Conservation (phyloP, 2,797 vertebrate genomes). For the Xiphophorus birchmanni region DNA sequence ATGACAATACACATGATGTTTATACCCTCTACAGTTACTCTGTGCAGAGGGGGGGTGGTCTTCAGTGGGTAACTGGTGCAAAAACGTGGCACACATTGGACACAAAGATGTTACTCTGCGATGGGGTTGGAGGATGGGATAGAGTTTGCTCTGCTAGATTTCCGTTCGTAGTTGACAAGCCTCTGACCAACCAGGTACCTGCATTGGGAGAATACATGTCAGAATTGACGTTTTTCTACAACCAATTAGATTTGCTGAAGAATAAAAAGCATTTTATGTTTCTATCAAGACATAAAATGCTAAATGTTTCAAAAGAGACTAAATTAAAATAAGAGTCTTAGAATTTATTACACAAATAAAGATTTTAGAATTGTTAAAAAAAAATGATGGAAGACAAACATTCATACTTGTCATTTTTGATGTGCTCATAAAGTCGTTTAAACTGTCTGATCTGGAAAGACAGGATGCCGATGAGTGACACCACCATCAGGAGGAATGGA, state of each 20-base stretch:
- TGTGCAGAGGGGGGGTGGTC: constrained; percentile 51
- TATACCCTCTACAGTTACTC: not conserved
- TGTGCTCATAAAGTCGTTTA: constrained; percentile 99
- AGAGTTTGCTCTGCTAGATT: constrained; percentile 87
- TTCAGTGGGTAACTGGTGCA: constrained; percentile 50
- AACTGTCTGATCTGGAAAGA: constrained; percentile 99
- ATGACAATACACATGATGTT: constrained; percentile 64
- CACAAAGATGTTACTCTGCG: constrained; percentile 82
- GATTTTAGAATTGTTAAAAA: not conserved
- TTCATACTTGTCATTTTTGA: constrained; percentile 99
- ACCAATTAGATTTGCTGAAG: not conserved
- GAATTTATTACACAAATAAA: not conserved
- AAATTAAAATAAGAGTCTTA: not conserved
- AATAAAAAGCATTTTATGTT: not conserved
- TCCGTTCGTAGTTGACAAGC: constrained; percentile 97
- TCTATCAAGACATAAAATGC: not conserved
- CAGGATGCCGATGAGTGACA: constrained; percentile 93
- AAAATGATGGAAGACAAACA: not conserved
- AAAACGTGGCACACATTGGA: constrained; percentile 39
- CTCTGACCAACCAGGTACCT: constrained; percentile 98
- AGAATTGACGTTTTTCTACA: not conserved
- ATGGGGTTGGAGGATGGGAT: constrained; percentile 84
- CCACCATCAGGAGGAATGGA: constrained; percentile 96
- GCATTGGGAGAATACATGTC: constrained; percentile 33
- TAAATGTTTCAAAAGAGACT: not conserved